Base-by-base conservation (phyloP, 2,797 vertebrate species). In the Dendrocincla fuliginosa region DNA sequence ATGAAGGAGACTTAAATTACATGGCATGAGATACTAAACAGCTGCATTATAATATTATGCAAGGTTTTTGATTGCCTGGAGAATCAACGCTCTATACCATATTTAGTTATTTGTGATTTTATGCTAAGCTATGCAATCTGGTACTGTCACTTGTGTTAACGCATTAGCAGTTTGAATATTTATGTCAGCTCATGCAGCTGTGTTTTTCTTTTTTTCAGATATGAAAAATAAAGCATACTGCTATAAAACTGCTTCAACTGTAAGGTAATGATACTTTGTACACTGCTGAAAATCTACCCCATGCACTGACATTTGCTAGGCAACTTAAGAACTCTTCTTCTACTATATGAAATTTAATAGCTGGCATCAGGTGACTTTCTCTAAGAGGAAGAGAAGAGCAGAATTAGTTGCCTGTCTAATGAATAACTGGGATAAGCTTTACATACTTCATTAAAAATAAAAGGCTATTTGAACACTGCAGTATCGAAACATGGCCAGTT, bases 41-140 rank as follows among this genome's bases (percentile, higher is more conserved):
- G 96, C 97, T 97, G 94, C 82, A 88, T 75, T 84, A n/a, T 78
- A 92, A 84, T 88, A 73, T 95, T 97, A 95, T 96, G 93, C 89
- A 86, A 95, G 64, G 53, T 42, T 93, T 93, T 84, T 88, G 84
- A 94, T 95, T 95, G 89, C 94, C 92, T 93, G 85, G 69, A 90
- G 86, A 89, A 95, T 44, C 76, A 95, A 89, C 5, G 27, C 49
- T 84, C n/a, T 32, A 42, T n/a, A 60, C 37, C 53, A 17, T 64
- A 73, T 91, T 96, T 86, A 96, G 88, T 88, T 93, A 78, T 96
- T 97, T 94, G 86, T 94, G 96, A 93, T 78, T 94, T 89, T 93
- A 46, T 93, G 92, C 91, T 95, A 96, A 96, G 80, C 93, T 96
- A 94, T 94, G 85, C 76, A 85, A 93, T 94, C 79, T 94, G 80